These are phyloP conservation scores for Vireo griseus DNA, from an alignment of 2,797 vertebrate genomes.

Conservation along the genomic window DNA sequence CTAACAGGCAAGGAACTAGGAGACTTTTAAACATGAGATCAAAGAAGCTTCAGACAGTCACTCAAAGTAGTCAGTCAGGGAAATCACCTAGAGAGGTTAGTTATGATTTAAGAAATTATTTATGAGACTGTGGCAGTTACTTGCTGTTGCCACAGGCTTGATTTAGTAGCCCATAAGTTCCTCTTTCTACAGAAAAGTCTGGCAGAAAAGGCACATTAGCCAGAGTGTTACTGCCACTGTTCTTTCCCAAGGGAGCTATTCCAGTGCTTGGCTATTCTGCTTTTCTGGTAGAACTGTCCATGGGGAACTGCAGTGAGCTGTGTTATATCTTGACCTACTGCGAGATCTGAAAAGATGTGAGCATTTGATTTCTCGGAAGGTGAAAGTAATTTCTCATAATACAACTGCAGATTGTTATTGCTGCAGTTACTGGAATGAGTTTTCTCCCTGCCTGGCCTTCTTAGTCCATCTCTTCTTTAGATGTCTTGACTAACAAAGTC, in stretches of 20 bases:
- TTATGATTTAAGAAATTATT: neutral
- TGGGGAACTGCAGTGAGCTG: neutral
- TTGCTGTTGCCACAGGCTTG: neutral
- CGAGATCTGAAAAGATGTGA: neutral
- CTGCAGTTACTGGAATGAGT: neutral
- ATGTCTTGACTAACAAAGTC: neutral
- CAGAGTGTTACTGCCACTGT: neutral
- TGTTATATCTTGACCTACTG: neutral
- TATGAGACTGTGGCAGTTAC: neutral
- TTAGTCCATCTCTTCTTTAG: neutral
- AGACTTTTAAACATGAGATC: neutral
- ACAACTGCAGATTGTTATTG: neutral
- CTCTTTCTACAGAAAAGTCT: neutral
- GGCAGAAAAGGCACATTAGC: neutral
- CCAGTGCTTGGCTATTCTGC: neutral
- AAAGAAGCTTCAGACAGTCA: neutral
- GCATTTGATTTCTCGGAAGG: slow-evolving; percentile 34
- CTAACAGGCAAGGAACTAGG: neutral
- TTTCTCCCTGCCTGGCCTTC: neutral
- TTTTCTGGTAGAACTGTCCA: neutral
- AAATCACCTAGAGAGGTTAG: neutral
- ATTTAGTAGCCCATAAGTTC: neutral
- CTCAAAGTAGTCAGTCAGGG: neutral
- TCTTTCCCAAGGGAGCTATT: neutral
- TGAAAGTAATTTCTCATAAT: slow-evolving; percentile 37